Evolutionary conservation across 1,140 invertebrate species (phyloP).

Genomic region (Meloidogyne exigua): DNA sequence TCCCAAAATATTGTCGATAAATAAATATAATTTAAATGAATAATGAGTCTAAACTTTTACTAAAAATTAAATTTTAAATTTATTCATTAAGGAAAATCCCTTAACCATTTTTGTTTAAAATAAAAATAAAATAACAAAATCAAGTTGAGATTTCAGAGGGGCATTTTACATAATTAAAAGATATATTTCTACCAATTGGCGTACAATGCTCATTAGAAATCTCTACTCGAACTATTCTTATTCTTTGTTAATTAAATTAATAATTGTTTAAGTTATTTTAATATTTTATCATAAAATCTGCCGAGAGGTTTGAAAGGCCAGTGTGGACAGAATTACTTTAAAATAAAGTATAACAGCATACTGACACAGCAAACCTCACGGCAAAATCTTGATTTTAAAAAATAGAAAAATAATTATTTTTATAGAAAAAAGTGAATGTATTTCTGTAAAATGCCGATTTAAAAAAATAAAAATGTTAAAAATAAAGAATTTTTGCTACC

Average conservation of each 20-base stretch:
- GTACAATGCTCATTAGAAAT: conserved; percentile 45
- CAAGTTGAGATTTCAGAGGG: conserved; percentile 44
- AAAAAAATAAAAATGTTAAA: conserved; percentile 1
- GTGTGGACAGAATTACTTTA: conserved; percentile 26
- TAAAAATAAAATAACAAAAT: no score
- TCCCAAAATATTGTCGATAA: no score
- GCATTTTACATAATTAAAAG: conserved; percentile 38
- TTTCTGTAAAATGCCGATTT: neutral
- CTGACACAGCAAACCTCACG: conserved; percentile 30
- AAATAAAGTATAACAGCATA: conserved; percentile 15
- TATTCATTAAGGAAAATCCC: no score
- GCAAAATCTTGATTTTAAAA: neutral
- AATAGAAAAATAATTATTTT: no score
- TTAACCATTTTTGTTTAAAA: no score
- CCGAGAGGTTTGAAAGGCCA: conserved; percentile 44
- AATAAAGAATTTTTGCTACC: neutral
- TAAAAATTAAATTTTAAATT: no score
- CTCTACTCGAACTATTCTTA: conserved; percentile 25
- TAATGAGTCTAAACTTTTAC: no score
- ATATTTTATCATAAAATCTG: neutral
- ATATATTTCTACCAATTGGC: neutral
- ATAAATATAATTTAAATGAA: no score
- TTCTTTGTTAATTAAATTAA: neutral
- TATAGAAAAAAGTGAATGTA: neutral
- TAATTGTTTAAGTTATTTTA: neutral